Percentiles rank a stretch among this genome's conserved stretches.
Evolutionary conservation across 2,113 vertebrate species (phyloP).

Genomic region (Zosterops pallidus): DNA sequence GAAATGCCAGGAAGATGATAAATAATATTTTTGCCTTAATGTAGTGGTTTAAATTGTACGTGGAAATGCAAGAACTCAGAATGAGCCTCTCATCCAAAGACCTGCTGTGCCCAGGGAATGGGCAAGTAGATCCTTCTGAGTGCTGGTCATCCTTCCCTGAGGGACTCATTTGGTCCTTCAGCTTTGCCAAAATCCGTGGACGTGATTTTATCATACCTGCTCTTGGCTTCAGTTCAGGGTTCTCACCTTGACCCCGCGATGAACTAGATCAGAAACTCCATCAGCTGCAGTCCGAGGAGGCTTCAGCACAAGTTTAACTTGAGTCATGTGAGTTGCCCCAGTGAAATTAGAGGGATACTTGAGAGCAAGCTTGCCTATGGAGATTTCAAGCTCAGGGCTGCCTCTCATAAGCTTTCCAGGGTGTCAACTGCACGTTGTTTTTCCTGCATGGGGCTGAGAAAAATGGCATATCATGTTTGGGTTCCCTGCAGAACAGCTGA

Average conservation of each 20-base stretch:
- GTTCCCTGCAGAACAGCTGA: background rate
- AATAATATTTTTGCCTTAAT: background rate
- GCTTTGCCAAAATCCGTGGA: background rate
- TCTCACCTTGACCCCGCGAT: background rate
- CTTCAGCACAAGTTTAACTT: background rate
- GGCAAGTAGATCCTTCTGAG: background rate
- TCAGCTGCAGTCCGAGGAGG: background rate
- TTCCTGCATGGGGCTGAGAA: background rate
- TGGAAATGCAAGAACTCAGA: background rate
- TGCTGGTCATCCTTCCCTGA: background rate
- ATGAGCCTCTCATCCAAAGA: background rate
- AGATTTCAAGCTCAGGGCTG: background rate
- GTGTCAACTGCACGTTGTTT: background rate
- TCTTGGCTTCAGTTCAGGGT: background rate
- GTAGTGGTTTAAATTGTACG: background rate
- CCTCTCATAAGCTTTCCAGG: background rate
- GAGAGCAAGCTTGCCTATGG: background rate
- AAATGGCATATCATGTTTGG: accelerated
- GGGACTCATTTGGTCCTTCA: background rate
- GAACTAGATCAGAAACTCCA: background rate
- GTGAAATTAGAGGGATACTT: background rate
- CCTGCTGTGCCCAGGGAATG: accelerated
- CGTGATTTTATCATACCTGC: background rate
- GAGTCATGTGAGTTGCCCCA: background rate
- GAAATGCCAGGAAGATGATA: background rate